Base-by-base conservation (phyloP, 2,888 invertebrate species). In the Ferdinandea cuprea region DNA sequence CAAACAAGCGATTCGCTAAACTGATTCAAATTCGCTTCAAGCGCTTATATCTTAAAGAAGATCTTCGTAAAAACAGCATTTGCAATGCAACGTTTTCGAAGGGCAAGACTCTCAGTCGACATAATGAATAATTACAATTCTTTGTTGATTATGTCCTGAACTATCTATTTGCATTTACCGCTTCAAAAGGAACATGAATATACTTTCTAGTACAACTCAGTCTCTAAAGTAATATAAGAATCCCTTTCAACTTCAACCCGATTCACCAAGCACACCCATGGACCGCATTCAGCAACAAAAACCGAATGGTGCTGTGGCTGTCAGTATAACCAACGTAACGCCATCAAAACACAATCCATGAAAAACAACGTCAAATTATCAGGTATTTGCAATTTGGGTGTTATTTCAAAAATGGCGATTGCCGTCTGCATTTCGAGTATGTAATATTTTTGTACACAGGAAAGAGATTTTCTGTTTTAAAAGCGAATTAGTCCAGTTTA, bases 401-500 rank as follows among this genome's bases (percentile, higher is more conserved):
- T 69, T 68, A 63, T 17, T 77, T 77, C 30, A 63, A 77, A 69
- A 77, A 77, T 77, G 77, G 77, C 77, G 77, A 68, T 46, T 77
- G 77, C 46, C 63, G 68, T 77, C 77, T 69, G 61, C 69, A 25
- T 69, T 54, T 63, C 46, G 54, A 7, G 2, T 7, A 19, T 68
- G 15, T 56, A 40, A 42, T 56, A 77, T 46, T 69, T 77, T 69
- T 63, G 61, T 56, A 56, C 37, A 61, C 46, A 69, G 56, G 15
- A 69, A 63, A 4, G 32, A 25, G 28, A 63, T 32, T 56, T 77
- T 77, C 54, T 42, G 44, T 68, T 68, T 76, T 32, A 52, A 76
- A 52, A 44, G 30, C 3, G 44, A 42, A n/a, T 59, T 58, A 17
- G 3, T 52, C 30, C 11, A 59, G 42, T 59, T 42, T 32, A 50